These are phyloP conservation scores for Oscheius sp. DNA, from an alignment of 2,888 invertebrate species.

Conservation along the genomic window DNA sequence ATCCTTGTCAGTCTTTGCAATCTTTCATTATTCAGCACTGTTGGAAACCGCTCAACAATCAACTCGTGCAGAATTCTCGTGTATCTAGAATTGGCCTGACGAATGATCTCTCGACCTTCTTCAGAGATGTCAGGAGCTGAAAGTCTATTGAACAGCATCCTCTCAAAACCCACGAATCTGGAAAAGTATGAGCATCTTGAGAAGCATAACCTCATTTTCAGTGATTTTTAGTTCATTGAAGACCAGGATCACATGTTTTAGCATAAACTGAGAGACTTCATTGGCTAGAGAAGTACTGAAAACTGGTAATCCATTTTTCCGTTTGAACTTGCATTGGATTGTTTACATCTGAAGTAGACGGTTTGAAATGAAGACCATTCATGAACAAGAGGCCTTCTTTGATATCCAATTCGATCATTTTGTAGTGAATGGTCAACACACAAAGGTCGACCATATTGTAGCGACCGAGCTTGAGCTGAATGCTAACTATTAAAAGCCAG, in stretches of 20 bases:
- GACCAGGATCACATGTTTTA: neutral
- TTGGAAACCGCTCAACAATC: neutral
- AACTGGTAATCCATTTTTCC: neutral
- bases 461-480: constrained; percentile 7
- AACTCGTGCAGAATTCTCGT: constrained; percentile 5
- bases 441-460: constrained; percentile 1
- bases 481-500: neutral
- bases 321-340: neutral
- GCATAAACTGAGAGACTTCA: neutral
- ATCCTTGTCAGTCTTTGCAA: too few relatives aligned
- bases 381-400: neutral
- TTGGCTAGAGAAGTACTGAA: neutral
- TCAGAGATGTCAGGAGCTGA: constrained; percentile 21
- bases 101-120: constrained; percentile 11
- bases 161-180: constrained; percentile 5
- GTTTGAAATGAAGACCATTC: constrained; percentile 13
- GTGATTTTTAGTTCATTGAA: constrained; percentile 4
- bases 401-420: constrained; percentile 5
- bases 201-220: constrained; percentile 4
- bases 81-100: neutral
- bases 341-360: neutral
- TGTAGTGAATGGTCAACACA: neutral
- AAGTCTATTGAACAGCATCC: neutral
- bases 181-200: constrained; percentile 8
- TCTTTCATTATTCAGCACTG: too few relatives aligned